Evolutionary conservation across 2,797 vertebrate genomes (phyloP), one percentile per base, ranked within the genome.

Genomic region (Smutsia temminckii): DNA sequence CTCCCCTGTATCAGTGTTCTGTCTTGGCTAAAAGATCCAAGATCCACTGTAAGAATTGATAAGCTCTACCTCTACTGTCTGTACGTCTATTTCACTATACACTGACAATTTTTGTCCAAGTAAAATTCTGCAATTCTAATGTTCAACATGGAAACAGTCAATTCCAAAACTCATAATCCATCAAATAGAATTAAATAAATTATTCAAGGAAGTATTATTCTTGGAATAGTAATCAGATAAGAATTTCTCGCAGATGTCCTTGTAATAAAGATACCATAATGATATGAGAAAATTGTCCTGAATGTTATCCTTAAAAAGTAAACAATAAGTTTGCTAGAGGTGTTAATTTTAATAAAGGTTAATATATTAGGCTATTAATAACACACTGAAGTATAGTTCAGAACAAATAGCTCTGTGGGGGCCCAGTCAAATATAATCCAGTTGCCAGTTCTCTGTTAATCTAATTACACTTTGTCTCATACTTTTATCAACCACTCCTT

Each of bases 1-100:
- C 20, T 37, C 49, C 2, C 9, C 13, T 63, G 37, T 29, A 21
- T 79, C 69, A 84, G 0, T 80, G 12, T 27, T 49, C n/a, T 32
- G 4, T 88, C 17, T 29, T 68, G 10, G 25, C 20, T 59, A 42
- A 83, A 83, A 27, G 8, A 37, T 32, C 37, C 37, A 25, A 57
- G 27, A 94, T 5, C 23, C 18, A 6, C 29, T 61, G 0, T 77
- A 53, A 61, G 40, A 49, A 37, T 11, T 13, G 1, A 64, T 16
- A n/a, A 8, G 6, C 1, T 40, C 1, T 11, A 1, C 21, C 59
- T 42, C 0, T 0, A 42, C 4, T 2, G 32, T 6, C 6, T 83
- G 3, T 32, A 25, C 18, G 66, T 63, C 34, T 77, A 12, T 87
- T 77, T 63, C 51, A 74, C 27, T 37, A 16, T 57, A 27, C 2